Conservation (phyloP, 2,797 vertebrate genomes). For the Amniataba percoides region DNA sequence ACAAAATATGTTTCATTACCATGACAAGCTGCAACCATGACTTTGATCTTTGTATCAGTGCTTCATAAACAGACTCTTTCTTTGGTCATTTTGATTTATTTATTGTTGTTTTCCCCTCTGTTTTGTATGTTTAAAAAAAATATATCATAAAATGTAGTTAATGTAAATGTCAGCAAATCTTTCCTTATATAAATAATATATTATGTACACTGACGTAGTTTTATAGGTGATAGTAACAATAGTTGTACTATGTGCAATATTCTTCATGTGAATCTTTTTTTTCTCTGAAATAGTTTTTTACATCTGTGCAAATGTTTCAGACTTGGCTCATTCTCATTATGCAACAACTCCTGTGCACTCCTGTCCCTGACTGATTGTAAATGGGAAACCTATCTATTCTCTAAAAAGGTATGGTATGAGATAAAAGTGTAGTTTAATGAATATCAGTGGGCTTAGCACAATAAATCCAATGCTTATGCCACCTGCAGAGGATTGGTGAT, state of each 20-base stretch:
- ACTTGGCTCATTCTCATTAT: no score
- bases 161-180: background rate
- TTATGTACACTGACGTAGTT: no score
- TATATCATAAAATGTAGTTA: background rate
- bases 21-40: background rate
- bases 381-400: background rate
- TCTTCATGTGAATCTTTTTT: no score
- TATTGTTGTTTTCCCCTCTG: background rate
- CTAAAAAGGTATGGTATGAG: background rate
- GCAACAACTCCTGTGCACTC: no score
- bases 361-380: background rate
- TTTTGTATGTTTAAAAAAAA: background rate
- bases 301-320: no score
- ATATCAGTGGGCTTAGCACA: background rate
- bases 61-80: background rate
- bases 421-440: background rate
- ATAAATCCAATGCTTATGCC: constrained; percentile 1
- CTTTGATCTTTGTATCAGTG: background rate
- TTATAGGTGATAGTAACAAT: no score
- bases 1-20: background rate
- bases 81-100: background rate
- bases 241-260: no score
- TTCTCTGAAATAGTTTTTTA: no score
- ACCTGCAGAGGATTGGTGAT: background rate
- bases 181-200: no score